Evolutionary conservation across 37 sponge, comb jelly and placozoan species (phyloP), one percentile per base, ranked within the genome.

Genomic region (Theonella swinhoei): DNA sequence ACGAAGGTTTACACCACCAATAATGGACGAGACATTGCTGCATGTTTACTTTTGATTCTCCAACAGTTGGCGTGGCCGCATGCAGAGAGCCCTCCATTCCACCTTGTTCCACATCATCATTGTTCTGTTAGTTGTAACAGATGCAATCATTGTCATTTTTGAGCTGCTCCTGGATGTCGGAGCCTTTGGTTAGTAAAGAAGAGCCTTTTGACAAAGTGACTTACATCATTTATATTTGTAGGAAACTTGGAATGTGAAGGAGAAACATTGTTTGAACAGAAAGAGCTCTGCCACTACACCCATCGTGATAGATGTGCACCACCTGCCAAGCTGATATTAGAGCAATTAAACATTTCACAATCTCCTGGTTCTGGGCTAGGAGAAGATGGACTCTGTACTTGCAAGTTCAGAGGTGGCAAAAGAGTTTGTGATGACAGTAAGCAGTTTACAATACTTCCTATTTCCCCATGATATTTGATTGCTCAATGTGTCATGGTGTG

Each of bases 131-230:
- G 96, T 96, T 4, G 72, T 85, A 14, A 76, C 93, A 32, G 96
- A 96, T 66, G 96, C 94, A 7, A 30, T 84, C 32, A 93, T 96
- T 58, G 96, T 96, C 68, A 58, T 96, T 26, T 81, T 90, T 77
- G 96, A 96, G 81, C 86, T 96, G 19, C 89, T 96, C 30, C 60
- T 96, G 34, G 96, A 96, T 42, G 86, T 92, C 1, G 94, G 91
- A 60, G 93, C 93, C n/a, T 79, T 95, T 31, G 63, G 95, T 95
- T 37, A 84, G 92, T 74, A 60, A 14, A 31, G 4, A 0, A 17
- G 14, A 47, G 7, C 7, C 7, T 47, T 25, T 14, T 11, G 3
- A 75, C 7, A 54, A 33, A 74, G 17, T 28, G 8, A 74, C 42
- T 42, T 20, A 43, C 58, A 74, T 74, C 24, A 36, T 65, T 11